Evolutionary conservation across 2,888 invertebrate genomes (phyloP).

Genomic region (Chalcosyrphus nemorum): DNA sequence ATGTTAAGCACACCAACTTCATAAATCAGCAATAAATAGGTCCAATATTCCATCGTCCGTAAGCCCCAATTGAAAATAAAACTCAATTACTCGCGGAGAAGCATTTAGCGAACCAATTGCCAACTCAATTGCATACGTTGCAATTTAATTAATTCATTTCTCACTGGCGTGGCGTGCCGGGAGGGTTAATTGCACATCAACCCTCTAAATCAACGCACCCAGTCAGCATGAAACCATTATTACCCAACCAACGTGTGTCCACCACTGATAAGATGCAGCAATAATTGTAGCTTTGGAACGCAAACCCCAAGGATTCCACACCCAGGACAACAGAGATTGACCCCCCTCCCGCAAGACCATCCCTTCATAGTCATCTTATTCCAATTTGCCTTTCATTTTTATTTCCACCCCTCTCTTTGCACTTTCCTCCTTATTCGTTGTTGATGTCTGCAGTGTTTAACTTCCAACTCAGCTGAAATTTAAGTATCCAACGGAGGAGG

Average conservation of each 20-base stretch:
- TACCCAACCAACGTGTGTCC: constrained; percentile 24
- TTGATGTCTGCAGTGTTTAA: neutral
- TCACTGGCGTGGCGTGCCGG: too few species aligned
- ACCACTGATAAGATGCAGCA: constrained; percentile 54
- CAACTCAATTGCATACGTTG: constrained; percentile 37
- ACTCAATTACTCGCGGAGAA: constrained; percentile 27
- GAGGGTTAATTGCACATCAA: constrained; percentile 39
- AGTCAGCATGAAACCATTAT: constrained; percentile 44
- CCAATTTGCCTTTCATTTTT: constrained; percentile 20
- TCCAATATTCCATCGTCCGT: too few species aligned
- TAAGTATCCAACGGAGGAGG: constrained; percentile 17
- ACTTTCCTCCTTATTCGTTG: neutral
- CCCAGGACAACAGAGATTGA: neutral
- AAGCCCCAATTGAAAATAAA: too few species aligned
- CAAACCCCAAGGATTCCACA: neutral
- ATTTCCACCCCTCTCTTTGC: neutral
- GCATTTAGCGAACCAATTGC: constrained; percentile 1
- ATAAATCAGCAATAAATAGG: too few species aligned
- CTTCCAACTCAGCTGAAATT: constrained; percentile 46
- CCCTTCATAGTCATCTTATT: too few species aligned
- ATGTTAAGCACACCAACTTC: too few species aligned
- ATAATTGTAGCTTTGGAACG: constrained; percentile 22
- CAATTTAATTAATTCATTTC: constrained; percentile 46
- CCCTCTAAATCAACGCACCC: constrained; percentile 44
- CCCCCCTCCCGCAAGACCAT: neutral